A percentile compares a stretch with the other conserved stretches of the same genome.
These are phyloP conservation scores for Ameiurus melas DNA, from an alignment of 2,113 vertebrate species.

Conservation along the genomic window DNA sequence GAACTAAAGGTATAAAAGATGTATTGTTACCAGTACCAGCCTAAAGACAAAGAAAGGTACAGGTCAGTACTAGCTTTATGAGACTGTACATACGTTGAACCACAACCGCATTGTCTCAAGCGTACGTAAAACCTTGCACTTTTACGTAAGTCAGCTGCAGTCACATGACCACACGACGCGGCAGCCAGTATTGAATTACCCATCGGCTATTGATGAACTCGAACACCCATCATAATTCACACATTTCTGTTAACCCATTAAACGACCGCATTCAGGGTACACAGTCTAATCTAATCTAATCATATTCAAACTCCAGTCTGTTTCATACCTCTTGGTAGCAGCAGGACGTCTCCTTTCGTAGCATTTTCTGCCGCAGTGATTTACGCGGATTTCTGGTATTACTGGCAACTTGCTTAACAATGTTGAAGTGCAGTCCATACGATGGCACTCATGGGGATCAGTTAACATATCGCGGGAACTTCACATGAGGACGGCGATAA, in stretches of 20 bases:
- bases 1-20: background rate
- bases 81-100: background rate
- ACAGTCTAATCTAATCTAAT: background rate
- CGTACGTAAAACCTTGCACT: background rate
- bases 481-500: background rate
- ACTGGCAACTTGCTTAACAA: background rate
- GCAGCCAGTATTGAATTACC: background rate
- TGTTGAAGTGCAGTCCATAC: background rate
- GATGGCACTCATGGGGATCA: background rate
- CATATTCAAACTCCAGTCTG: background rate
- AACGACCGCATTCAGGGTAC: background rate
- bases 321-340: slow-evolving; percentile 84
- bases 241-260: background rate
- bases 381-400: background rate
- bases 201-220: background rate
- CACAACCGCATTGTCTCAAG: background rate
- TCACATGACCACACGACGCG: slow-evolving; percentile 38
- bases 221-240: background rate
- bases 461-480: background rate
- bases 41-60: background rate
- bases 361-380: slow-evolving; percentile 68
- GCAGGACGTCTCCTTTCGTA: slow-evolving; percentile 69
- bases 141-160: slow-evolving; percentile 16
- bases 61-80: background rate
- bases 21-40: background rate